Conservation (phyloP, 2,797 vertebrate genomes). For the Dendrocincla tyrannina region DNA sequence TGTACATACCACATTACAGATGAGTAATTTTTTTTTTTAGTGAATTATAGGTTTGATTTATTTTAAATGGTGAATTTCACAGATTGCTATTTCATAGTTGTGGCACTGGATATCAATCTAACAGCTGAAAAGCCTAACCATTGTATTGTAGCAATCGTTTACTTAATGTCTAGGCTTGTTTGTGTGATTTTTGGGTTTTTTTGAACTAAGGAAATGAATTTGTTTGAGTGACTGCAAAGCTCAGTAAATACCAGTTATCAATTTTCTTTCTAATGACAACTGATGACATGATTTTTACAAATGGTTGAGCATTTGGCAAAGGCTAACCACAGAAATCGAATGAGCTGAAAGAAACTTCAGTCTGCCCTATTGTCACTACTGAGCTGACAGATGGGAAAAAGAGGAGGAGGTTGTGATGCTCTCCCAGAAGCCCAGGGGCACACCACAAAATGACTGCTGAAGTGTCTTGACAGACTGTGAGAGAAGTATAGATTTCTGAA, state of each 20-base stretch:
- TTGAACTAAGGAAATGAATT: background rate
- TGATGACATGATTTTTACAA: constrained; percentile 67
- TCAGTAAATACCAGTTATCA: constrained; percentile 50
- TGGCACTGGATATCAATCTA: background rate
- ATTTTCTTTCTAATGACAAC: constrained; percentile 60
- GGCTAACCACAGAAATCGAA: constrained; percentile 39
- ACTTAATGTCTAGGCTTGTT: background rate
- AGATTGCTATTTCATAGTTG: background rate
- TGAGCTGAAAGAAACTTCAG: constrained; percentile 53
- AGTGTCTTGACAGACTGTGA: constrained; percentile 1
- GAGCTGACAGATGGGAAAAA: constrained; percentile 57
- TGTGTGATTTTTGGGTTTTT: background rate
- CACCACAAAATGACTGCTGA: background rate
- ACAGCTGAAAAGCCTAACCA: background rate
- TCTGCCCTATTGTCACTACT: constrained; percentile 20
- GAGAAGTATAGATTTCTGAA: background rate
- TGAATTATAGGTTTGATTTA: background rate
- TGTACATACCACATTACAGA: background rate
- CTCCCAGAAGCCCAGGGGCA: constrained; percentile 41
- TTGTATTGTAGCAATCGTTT: background rate
- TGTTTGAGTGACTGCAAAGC: constrained; percentile 24
- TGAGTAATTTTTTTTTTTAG: background rate
- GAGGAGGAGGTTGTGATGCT: constrained; percentile 38
- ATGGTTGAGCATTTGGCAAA: constrained; percentile 59
- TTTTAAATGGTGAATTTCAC: background rate